Conservation (phyloP, 1,140 invertebrate species). For the Danaus melanippus region DNA sequence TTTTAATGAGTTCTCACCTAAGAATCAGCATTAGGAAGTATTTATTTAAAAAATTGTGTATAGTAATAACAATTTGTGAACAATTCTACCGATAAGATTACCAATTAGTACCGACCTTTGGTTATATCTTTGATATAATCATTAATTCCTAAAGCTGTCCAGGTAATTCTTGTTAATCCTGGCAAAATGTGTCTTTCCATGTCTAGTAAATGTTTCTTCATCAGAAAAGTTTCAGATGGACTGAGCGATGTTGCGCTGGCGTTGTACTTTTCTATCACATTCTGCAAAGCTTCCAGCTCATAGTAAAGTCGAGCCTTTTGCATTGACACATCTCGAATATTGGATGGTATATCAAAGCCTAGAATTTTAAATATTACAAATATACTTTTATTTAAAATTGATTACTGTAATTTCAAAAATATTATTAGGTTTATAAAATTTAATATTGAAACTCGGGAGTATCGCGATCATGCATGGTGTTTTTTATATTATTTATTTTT, state of each 20-base stretch:
- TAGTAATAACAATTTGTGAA: not conserved
- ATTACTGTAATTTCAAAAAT: too few species aligned
- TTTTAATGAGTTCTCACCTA: constrained; percentile 56
- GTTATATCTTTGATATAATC: constrained; percentile 76
- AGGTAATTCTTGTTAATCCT: constrained; percentile 85
- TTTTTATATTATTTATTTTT: too few species aligned
- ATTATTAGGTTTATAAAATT: too few species aligned
- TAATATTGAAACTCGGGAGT: too few species aligned
- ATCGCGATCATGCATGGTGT: too few species aligned
- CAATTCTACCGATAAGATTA: too few species aligned
- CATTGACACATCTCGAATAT: constrained; percentile 79
- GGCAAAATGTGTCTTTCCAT: constrained; percentile 85
- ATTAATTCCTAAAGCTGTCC: constrained; percentile 85
- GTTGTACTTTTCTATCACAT: constrained; percentile 77
- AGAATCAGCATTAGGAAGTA: not conserved
- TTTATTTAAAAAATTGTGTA: too few species aligned
- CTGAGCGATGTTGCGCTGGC: constrained; percentile 73
- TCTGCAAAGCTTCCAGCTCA: constrained; percentile 74
- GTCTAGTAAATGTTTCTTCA: constrained; percentile 79
- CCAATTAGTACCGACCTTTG: constrained; percentile 40
- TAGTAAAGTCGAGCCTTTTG: constrained; percentile 78
- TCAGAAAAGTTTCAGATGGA: constrained; percentile 76
- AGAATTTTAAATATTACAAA: constrained; percentile 3
- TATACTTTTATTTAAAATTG: too few species aligned
- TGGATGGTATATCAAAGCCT: constrained; percentile 79